Conservation (phyloP, 2,113 vertebrate genomes). For the Xenopus borealis region DNA sequence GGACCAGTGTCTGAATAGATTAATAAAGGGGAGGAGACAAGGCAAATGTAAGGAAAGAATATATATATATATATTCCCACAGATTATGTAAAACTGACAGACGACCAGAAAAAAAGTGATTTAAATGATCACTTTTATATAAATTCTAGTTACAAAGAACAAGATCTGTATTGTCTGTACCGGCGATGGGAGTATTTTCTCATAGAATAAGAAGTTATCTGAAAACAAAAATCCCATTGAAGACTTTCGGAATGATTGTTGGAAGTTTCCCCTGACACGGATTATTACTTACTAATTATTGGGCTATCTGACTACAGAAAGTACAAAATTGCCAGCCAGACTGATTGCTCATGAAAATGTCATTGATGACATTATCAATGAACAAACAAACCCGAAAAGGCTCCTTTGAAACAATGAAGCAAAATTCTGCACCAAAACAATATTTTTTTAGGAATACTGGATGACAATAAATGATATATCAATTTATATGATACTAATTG, state of each 20-base stretch:
- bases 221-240: slow-evolving; percentile 31
- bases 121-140: too few relatives aligned
- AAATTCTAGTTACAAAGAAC: too few relatives aligned
- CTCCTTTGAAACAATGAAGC: neutral
- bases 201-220: too few relatives aligned
- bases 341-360: slow-evolving; percentile 6
- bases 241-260: slow-evolving; percentile 23
- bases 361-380: neutral
- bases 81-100: too few relatives aligned
- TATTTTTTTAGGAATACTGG: neutral
- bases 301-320: slow-evolving; percentile 34
- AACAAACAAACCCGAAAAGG: neutral
- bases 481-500: neutral
- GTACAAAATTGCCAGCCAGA: slow-evolving; percentile 22
- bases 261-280: slow-evolving; percentile 30
- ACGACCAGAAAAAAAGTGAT: too few relatives aligned
- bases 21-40: too few relatives aligned
- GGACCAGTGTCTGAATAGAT: too few relatives aligned
- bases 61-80: too few relatives aligned
- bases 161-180: too few relatives aligned
- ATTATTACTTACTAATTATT: slow-evolving; percentile 39
- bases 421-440: neutral
- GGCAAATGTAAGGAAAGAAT: too few relatives aligned
- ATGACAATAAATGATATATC: neutral
- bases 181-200: too few relatives aligned